Evolutionary conservation across 2,888 invertebrate genomes (phyloP).

Genomic region (Ormyrus labotus): DNA sequence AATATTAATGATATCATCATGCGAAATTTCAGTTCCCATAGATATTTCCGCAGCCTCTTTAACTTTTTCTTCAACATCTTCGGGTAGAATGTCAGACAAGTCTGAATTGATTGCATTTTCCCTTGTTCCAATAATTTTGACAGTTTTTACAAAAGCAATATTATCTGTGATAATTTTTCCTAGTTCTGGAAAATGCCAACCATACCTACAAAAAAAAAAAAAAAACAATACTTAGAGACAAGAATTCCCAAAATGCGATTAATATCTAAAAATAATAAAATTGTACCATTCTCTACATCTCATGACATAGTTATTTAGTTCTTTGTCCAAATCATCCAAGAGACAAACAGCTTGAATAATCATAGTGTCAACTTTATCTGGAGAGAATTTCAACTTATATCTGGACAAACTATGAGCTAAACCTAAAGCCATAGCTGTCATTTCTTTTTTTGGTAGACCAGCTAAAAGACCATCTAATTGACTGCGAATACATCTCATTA

Average conservation of each 20-base stretch:
- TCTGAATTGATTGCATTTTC: conserved; percentile 90
- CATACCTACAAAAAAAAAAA: conserved; percentile 79
- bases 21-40: conserved; percentile 99
- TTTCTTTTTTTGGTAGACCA: conserved; percentile 92
- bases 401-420: conserved; percentile 94
- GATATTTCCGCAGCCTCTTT: conserved; percentile 99
- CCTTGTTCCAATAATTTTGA: conserved; percentile 89
- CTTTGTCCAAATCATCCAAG: conserved; percentile 98
- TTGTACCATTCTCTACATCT: conserved; percentile 87
- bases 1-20: conserved; percentile 96
- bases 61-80: conserved; percentile 93
- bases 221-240: not conserved
- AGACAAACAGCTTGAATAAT: conserved; percentile 97
- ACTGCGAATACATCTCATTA: conserved; percentile 95
- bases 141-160: conserved; percentile 90
- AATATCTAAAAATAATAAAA: not conserved
- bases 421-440: conserved; percentile 97
- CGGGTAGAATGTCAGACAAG: conserved; percentile 93
- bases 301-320: conserved; percentile 99
- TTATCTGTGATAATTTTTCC: conserved; percentile 97
- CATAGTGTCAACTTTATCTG: conserved; percentile 99
- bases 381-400: conserved; percentile 98
- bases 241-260: not conserved
- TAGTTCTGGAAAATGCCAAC: conserved; percentile 99
- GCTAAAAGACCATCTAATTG: conserved; percentile 94